Percentiles rank a stretch among this genome's conserved stretches.
Conservation (phyloP, 1,140 invertebrate species). For the Scylla paramamosain region DNA sequence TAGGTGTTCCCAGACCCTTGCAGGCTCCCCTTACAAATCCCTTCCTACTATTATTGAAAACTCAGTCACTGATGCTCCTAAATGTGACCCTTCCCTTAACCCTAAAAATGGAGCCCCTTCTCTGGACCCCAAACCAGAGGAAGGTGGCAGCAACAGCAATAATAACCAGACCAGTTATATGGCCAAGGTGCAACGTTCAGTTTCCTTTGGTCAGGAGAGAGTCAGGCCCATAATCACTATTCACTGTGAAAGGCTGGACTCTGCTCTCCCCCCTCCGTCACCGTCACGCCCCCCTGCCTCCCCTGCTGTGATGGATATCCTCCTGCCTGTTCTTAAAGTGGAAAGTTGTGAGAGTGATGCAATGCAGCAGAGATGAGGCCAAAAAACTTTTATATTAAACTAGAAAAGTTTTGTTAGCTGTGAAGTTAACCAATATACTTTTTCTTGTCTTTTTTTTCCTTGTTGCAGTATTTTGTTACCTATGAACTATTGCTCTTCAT, state of each 20-base stretch:
- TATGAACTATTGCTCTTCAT: too few species aligned
- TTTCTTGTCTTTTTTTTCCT: too few species aligned
- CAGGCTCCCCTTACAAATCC: background rate
- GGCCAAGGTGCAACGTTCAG: conserved; percentile 26
- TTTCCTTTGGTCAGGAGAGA: conserved; percentile 34
- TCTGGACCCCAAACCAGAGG: background rate
- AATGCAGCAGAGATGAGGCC: conserved; percentile 45
- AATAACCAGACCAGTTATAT: background rate
- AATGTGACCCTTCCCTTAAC: background rate
- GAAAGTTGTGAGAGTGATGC: conserved; percentile 33
- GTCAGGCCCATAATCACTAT: conserved; percentile 11
- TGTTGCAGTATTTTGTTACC: too few species aligned
- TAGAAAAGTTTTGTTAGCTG: too few species aligned
- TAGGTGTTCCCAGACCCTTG: conserved; percentile 35
- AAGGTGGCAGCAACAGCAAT: background rate
- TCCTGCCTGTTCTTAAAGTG: conserved; percentile 57
- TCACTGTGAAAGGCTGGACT: background rate
- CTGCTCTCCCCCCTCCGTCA: background rate
- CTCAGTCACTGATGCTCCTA: background rate
- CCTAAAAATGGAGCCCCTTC: background rate
- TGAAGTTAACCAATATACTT: too few species aligned
- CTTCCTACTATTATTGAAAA: conserved; percentile 56
- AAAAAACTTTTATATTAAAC: background rate
- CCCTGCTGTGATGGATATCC: conserved; percentile 11
- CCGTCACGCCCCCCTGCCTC: background rate